A percentile compares a stretch with the other conserved stretches of the same genome.
Conservation (phyloP, 2,113 vertebrate genomes). For the Macquaria ambigua region DNA sequence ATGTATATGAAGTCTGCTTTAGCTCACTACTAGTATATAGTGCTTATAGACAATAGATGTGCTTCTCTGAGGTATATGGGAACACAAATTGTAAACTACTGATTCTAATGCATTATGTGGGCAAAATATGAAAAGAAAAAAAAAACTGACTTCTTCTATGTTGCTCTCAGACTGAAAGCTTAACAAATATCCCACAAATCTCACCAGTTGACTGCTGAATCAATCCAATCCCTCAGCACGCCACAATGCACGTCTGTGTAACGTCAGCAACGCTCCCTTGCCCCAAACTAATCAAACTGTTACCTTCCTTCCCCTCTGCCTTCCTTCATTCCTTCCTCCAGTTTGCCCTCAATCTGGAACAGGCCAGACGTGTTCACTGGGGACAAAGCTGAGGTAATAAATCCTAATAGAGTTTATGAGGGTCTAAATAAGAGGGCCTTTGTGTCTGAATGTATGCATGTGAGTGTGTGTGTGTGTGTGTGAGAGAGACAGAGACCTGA, state of each 20-base stretch:
- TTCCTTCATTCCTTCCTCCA: constrained; percentile 41
- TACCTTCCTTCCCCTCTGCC: constrained; percentile 46
- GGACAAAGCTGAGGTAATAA: constrained; percentile 74
- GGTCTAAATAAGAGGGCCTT: constrained; percentile 75
- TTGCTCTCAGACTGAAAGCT: background rate
- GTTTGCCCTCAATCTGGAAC: constrained; percentile 58
- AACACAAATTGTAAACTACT: background rate
- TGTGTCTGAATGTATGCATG: constrained; percentile 50
- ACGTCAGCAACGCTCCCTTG: constrained; percentile 42
- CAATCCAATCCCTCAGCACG: constrained; percentile 31
- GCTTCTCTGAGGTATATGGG: background rate
- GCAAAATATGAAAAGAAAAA: constrained; percentile 1
- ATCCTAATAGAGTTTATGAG: constrained; percentile 77
- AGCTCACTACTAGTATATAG: too few species aligned
- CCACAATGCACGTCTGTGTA: constrained; percentile 45
- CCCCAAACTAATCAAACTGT: constrained; percentile 52
- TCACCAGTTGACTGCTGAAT: constrained; percentile 25
- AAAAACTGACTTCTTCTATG: constrained; percentile 4
- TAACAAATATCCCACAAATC: constrained; percentile 28
- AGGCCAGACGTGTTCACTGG: constrained; percentile 63
- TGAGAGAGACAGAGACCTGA: constrained; percentile 39
- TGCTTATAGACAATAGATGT: background rate
- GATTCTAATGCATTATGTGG: background rate
- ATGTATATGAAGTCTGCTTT: background rate
- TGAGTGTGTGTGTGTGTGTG: background rate